Evolutionary conservation across 2,113 vertebrate species (phyloP), one percentile per base, ranked within the genome.

Genomic region (Microcebus jonahi): DNA sequence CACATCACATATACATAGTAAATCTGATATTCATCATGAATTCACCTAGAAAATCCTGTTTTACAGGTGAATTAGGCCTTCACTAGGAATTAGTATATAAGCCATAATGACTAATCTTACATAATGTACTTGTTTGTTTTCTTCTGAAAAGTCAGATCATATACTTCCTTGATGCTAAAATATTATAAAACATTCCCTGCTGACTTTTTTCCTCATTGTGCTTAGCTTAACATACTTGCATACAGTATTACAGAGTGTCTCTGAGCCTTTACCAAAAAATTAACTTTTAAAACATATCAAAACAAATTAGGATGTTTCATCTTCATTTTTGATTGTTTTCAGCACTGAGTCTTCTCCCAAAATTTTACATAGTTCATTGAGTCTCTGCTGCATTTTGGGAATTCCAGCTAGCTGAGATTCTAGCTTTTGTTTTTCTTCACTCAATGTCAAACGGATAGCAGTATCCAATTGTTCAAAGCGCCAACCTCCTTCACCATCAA

Each of bases 401-500:
- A 99, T 99, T 95, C 99, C 99, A 48, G 99, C 99, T 79, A 99
- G 99, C 90, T 99, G 99, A 61, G 99, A 98, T 98, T 99, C 99
- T 67, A 99, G 99, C 90, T 99, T 99, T 98, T 99, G 99, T 95
- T 99, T 99, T 97, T 99, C 99, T 98, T 99, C 99, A 34, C 99
- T 99, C 96, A 99, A 95, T 15, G 99, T 99, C 95, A 99, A 99
- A 59, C 99, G 99, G 27, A 99, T 99, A 18, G 99, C 99, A 0
- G 99, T 99, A 98, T 99, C 99, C 98, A 99, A 87, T 97, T 99
- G 99, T 98, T 99, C 99, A 21, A 99, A 99, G 70, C 99, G 99
- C 99, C 99, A 99, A 90, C 99, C 99, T 0, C 99, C 99, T 99
- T 99, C 99, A 4, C 99, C 99, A 1, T 99, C 99, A 93, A 99